Percentiles rank a stretch among this genome's conserved stretches.
Evolutionary conservation across 2,113 vertebrate species (phyloP).

Genomic region (Desmodus rotundus): DNA sequence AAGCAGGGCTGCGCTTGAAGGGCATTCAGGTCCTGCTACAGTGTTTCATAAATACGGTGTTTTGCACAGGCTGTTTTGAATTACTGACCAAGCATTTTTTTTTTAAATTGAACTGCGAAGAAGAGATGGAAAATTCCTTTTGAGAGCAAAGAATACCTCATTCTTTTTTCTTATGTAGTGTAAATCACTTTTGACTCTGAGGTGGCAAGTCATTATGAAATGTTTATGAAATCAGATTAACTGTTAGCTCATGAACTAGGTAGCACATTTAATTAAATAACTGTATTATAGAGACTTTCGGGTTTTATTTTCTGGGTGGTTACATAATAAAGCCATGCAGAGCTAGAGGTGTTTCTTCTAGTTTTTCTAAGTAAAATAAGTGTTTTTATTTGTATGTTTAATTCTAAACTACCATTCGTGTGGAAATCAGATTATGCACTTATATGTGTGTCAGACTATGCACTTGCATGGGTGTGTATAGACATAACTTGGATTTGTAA

Average conservation of each 20-base stretch:
- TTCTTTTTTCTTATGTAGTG: conserved; percentile 11
- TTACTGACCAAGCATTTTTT: conserved; percentile 21
- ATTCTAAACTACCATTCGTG: conserved; percentile 1
- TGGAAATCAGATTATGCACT: background rate
- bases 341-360: conserved; percentile 39
- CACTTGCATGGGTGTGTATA: background rate
- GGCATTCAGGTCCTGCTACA: background rate
- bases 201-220: conserved; percentile 39
- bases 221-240: conserved; percentile 49
- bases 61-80: conserved; percentile 59
- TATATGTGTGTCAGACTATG: background rate
- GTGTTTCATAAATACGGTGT: conserved; percentile 46
- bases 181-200: conserved; percentile 35
- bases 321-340: conserved; percentile 31
- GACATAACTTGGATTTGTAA: background rate
- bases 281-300: background rate
- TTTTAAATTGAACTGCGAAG: conserved; percentile 36
- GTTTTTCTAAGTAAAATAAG: conserved; percentile 35
- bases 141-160: conserved; percentile 22
- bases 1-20: conserved; percentile 36
- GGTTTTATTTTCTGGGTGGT: conserved; percentile 28
- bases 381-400: conserved; percentile 34
- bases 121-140: conserved; percentile 56
- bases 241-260: conserved; percentile 26
- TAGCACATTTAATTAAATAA: conserved; percentile 49